Evolutionary conservation across 2,797 vertebrate species (phyloP).

Genomic region (Manis crassicaudata): DNA sequence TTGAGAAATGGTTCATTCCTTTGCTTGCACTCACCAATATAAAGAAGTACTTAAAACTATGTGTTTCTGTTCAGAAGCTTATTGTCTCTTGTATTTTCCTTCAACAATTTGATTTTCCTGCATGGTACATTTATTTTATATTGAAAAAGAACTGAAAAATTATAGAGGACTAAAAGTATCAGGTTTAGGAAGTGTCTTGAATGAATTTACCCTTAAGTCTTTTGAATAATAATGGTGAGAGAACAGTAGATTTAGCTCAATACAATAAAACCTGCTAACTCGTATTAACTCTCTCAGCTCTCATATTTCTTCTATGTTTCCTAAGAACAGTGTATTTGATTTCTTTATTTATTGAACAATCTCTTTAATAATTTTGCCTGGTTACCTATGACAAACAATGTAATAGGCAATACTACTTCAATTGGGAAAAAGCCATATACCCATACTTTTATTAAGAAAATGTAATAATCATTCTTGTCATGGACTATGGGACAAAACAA

Average conservation of each 20-base stretch:
- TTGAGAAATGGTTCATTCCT: neutral
- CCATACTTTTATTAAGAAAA: neutral
- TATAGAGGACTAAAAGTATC: conserved; percentile 12
- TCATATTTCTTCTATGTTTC: neutral
- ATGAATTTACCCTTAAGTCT: neutral
- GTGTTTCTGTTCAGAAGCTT: neutral
- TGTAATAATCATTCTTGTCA: neutral
- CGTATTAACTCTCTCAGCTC: neutral
- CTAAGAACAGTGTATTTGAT: neutral
- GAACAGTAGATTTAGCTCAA: neutral
- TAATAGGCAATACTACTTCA: neutral
- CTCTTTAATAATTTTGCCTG: neutral
- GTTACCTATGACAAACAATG: neutral
- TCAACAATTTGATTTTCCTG: conserved; percentile 39
- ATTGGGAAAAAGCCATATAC: neutral
- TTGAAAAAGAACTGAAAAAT: conserved; percentile 47
- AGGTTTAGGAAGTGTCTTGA: neutral
- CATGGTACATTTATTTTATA: conserved; percentile 18
- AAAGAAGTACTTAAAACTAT: conserved; percentile 18
- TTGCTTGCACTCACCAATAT: neutral
- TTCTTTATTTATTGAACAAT: neutral
- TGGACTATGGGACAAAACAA: neutral
- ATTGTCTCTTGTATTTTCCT: neutral
- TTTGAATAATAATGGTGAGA: conserved; percentile 35
- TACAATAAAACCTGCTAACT: neutral